Conservation (phyloP, 2,113 vertebrate genomes). For the Mellivora capensis region DNA sequence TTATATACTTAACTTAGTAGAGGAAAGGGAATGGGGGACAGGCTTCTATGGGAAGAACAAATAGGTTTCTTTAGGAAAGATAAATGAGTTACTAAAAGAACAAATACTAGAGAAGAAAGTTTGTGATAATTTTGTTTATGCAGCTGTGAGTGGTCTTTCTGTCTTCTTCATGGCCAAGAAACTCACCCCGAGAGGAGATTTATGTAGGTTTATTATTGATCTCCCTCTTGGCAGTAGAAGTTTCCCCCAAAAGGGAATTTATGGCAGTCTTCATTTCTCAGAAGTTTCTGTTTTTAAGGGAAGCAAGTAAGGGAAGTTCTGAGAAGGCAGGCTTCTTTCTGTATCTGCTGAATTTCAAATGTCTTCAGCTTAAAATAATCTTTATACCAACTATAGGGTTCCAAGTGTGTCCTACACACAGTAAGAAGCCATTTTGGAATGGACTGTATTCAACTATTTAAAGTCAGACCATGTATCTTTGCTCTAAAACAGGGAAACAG, state of each 20-base stretch:
- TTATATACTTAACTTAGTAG: neutral
- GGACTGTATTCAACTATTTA: neutral
- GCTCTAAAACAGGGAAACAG: neutral
- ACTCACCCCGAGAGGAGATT: neutral
- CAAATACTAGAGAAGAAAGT: neutral
- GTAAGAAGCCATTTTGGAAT: neutral
- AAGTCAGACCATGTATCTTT: neutral
- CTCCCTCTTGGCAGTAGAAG: neutral
- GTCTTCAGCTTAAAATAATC: neutral
- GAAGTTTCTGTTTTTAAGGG: neutral
- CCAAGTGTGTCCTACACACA: neutral
- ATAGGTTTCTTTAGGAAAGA: neutral
- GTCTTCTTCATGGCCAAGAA: neutral
- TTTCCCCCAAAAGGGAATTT: neutral
- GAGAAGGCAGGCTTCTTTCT: neutral
- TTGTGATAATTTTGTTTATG: neutral
- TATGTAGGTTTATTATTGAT: neutral
- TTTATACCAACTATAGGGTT: neutral
- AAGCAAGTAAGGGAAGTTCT: neutral
- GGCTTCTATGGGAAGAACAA: neutral
- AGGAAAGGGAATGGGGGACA: neutral
- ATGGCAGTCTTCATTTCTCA: neutral
- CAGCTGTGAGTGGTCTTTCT: neutral
- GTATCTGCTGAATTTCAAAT: constrained; percentile 7
- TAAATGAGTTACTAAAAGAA: neutral